These are phyloP conservation scores for Toxotes lorentzi DNA, from an alignment of 2,797 vertebrate species.

Conservation along the genomic window DNA sequence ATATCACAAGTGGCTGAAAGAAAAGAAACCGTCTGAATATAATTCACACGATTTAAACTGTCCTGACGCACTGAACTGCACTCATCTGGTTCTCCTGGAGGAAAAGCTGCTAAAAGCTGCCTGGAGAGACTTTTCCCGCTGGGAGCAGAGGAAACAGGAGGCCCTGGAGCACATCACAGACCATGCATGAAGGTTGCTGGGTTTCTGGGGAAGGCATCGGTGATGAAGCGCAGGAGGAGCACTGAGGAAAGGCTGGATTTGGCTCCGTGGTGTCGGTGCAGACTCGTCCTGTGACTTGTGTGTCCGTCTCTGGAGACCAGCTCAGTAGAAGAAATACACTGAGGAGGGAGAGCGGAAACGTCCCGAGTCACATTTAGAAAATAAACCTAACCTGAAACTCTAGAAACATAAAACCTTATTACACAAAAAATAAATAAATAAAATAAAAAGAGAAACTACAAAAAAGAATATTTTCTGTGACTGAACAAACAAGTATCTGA, in stretches of 20 bases:
- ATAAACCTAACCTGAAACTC: too few relatives aligned
- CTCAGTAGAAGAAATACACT: slow-evolving; percentile 88
- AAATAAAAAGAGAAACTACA: not conserved
- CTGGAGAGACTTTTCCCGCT: not conserved
- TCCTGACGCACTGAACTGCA: not conserved
- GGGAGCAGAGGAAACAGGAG: slow-evolving; percentile 17
- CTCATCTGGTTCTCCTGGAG: not conserved
- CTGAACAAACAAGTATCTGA: too few relatives aligned
- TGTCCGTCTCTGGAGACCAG: slow-evolving; percentile 49
- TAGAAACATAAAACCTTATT: too few relatives aligned
- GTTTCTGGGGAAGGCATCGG: slow-evolving; percentile 50
- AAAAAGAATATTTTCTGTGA: too few relatives aligned
- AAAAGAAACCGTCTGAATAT: not conserved
- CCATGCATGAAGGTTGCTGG: slow-evolving; percentile 25
- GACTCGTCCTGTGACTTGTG: slow-evolving; percentile 24
- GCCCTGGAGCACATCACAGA: slow-evolving; percentile 36
- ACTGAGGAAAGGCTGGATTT: slow-evolving; percentile 30
- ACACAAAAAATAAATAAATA: not conserved
- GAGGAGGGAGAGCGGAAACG: not conserved
- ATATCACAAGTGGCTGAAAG: not conserved
- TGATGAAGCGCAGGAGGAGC: slow-evolving; percentile 19
- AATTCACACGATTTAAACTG: not conserved
- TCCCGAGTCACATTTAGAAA: too few relatives aligned
- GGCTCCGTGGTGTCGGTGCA: slow-evolving; percentile 18
- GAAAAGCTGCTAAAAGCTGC: not conserved